Evolutionary conservation across 1,140 invertebrate species (phyloP).

Genomic region (Drosophila navojoa): DNA sequence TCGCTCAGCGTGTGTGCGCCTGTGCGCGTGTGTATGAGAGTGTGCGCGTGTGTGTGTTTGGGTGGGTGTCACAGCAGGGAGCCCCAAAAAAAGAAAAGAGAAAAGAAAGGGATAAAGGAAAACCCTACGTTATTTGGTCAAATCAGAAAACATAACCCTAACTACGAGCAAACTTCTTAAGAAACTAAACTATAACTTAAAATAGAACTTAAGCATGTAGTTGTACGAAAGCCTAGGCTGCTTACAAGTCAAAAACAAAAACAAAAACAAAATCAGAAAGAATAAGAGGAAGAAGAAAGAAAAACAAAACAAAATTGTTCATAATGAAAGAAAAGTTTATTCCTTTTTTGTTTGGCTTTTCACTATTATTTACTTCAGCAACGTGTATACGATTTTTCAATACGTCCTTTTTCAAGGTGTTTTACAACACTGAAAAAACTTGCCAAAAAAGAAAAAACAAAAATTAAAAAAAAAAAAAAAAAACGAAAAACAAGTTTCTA

Average conservation of each 20-base stretch:
- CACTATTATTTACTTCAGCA: slow-evolving; percentile 61
- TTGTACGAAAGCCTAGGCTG: slow-evolving; percentile 42
- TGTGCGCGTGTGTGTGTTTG: slow-evolving; percentile 11
- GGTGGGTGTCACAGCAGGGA: slow-evolving; percentile 16
- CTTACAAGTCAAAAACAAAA: slow-evolving; percentile 28
- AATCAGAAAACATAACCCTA: slow-evolving; percentile 18
- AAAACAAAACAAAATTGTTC: slow-evolving; percentile 18
- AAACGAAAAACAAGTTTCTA: slow-evolving; percentile 36
- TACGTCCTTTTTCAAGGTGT: slow-evolving; percentile 76
- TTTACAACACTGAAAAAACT: slow-evolving; percentile 69
- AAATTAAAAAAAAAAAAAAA: slow-evolving; percentile 53
- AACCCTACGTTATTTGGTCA: not conserved
- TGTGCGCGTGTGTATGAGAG: not conserved
- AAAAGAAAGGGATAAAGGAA: not conserved
- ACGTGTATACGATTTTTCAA: slow-evolving; percentile 80
- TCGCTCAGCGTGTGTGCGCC: slow-evolving; percentile 9
- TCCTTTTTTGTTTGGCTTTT: slow-evolving; percentile 54
- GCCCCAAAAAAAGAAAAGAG: not conserved
- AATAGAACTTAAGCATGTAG: slow-evolving; percentile 39
- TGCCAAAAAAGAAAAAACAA: slow-evolving; percentile 65
- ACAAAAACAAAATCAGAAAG: slow-evolving; percentile 12
- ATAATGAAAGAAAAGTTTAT: slow-evolving; percentile 61
- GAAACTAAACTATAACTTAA: slow-evolving; percentile 30
- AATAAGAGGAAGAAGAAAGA: not conserved
- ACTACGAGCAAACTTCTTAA: slow-evolving; percentile 8